Evolutionary conservation across 2,797 vertebrate genomes (phyloP).

Genomic region (Myripristis jacobus): DNA sequence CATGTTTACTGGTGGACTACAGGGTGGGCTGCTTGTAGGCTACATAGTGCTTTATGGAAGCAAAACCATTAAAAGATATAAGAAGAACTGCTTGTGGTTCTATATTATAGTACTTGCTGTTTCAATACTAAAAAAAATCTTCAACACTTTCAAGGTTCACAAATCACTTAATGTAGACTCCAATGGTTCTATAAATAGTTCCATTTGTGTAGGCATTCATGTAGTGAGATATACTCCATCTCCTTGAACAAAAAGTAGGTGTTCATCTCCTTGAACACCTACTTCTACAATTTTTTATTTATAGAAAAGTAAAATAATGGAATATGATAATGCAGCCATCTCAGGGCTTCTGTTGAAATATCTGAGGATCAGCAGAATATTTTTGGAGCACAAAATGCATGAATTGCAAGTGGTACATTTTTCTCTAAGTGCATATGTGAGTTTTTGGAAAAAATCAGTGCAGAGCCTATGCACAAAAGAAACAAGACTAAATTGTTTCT

Average conservation of each 20-base stretch:
- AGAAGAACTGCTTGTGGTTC: conserved; percentile 46
- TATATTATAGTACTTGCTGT: conserved; percentile 3
- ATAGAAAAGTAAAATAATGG: too few species aligned
- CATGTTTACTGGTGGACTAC: conserved; percentile 31
- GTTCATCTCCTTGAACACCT: too few species aligned
- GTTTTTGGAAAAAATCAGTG: too few species aligned
- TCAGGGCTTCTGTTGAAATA: background rate
- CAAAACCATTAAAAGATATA: conserved; percentile 25
- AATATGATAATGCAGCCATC: background rate
- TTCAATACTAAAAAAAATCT: conserved; percentile 23
- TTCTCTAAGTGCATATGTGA: too few species aligned
- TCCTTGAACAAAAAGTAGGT: too few species aligned
- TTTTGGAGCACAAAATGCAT: background rate
- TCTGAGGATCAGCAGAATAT: background rate
- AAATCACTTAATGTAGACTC: conserved; percentile 1
- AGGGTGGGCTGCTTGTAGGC: conserved; percentile 2
- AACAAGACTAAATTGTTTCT: too few species aligned
- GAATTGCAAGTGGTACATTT: too few species aligned
- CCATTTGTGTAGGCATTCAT: background rate
- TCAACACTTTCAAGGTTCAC: conserved; percentile 26
- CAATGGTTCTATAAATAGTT: background rate
- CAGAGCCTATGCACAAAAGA: too few species aligned
- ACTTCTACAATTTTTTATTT: background rate
- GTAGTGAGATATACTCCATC: conserved; percentile 1
- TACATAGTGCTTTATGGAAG: conserved; percentile 36